Conservation (phyloP, 2,797 vertebrate genomes). For the Pteronotus mesoamericanus region DNA sequence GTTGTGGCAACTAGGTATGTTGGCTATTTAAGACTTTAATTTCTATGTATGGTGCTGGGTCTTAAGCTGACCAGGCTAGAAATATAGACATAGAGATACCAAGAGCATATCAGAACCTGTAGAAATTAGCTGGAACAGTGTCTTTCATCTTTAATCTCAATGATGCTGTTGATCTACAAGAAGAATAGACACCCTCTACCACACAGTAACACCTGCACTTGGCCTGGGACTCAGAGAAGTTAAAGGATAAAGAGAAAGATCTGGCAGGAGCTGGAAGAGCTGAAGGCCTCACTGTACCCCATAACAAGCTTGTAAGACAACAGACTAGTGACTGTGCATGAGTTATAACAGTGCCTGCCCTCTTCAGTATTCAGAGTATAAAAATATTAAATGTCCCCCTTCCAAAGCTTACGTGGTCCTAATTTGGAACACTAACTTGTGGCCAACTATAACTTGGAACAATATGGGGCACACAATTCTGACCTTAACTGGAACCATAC, state of each 20-base stretch:
- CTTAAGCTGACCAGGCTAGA: neutral
- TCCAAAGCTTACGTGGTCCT: neutral
- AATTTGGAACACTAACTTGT: neutral
- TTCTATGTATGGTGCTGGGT: neutral
- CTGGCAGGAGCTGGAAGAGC: neutral
- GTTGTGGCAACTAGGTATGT: neutral
- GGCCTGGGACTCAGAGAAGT: neutral
- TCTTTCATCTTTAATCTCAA: neutral
- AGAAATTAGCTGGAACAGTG: neutral
- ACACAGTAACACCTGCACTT: neutral
- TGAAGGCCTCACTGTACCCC: neutral
- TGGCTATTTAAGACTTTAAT: neutral
- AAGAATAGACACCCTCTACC: neutral
- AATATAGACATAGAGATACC: neutral
- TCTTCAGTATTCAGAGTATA: neutral
- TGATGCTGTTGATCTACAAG: neutral
- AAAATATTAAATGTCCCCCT: neutral
- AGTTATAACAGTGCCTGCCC: neutral
- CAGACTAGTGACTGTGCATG: neutral
- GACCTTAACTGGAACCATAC: neutral
- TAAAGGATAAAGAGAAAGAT: neutral
- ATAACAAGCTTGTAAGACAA: neutral
- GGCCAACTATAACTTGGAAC: neutral
- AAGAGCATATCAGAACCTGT: neutral
- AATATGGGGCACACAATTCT: neutral